Percentiles rank a stretch among this genome's conserved stretches.
These are phyloP conservation scores for Columba livia DNA, from an alignment of 2,113 vertebrate genomes.

Conservation along the genomic window DNA sequence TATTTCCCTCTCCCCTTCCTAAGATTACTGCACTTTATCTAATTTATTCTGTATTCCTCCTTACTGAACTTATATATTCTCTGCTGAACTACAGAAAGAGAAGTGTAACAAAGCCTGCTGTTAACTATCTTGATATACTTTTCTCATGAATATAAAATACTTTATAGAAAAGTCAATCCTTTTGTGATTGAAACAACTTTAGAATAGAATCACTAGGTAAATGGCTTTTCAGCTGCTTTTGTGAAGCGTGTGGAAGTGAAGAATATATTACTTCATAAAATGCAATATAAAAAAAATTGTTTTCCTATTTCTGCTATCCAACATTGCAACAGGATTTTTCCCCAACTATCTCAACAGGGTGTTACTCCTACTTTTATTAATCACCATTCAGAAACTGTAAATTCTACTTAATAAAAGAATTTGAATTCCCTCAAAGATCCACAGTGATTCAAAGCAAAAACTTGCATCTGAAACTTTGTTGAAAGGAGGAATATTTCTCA, in stretches of 20 bases:
- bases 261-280: background rate
- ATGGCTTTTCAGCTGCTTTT: background rate
- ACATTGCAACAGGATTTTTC: background rate
- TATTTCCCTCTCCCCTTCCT: background rate
- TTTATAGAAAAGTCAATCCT: background rate
- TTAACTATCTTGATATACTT: background rate
- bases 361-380: background rate
- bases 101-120: background rate
- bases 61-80: background rate
- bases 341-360: background rate
- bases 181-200: background rate
- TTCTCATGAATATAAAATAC: slow-evolving; percentile 16
- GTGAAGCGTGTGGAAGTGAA: background rate
- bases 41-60: background rate
- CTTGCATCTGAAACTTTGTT: background rate
- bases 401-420: background rate
- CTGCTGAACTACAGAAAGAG: background rate
- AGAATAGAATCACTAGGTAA: background rate
- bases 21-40: background rate
- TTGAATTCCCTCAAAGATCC: background rate
- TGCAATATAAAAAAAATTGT: background rate
- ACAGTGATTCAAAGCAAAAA: background rate
- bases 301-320: background rate
- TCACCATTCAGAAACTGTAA: background rate
- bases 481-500: background rate